These are phyloP conservation scores for Lethenteron camtschaticum DNA, from an alignment of 2,113 vertebrate genomes.

Conservation along the genomic window DNA sequence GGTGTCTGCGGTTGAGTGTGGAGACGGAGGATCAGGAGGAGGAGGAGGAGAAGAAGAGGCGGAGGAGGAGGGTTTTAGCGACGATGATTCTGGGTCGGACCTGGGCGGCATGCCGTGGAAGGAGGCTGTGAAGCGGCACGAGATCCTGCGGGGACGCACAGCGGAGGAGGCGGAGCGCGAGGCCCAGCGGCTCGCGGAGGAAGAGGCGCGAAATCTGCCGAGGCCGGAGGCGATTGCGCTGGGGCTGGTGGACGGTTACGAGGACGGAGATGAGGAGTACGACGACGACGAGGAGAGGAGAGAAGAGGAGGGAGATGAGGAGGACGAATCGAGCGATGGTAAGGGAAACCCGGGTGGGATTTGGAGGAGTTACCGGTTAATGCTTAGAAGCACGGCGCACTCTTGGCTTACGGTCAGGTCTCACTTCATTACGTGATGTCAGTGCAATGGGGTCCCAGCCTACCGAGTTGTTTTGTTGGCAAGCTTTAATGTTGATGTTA, in stretches of 20 bases:
- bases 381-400: too few relatives aligned
- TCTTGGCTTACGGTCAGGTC: too few relatives aligned
- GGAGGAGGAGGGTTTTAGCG: constrained; percentile 15
- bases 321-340: constrained; percentile 60
- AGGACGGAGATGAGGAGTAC: constrained; percentile 16
- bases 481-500: too few relatives aligned
- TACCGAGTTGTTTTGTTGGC: too few relatives aligned
- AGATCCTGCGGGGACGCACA: constrained; percentile 40
- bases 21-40: constrained; percentile 31
- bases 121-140: constrained; percentile 58
- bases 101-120: constrained; percentile 75
- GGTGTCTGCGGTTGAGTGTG: too few relatives aligned
- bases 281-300: constrained; percentile 21
- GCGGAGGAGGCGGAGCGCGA: constrained; percentile 23
- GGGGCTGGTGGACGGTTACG: neutral
- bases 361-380: too few relatives aligned
- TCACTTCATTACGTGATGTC: too few relatives aligned
- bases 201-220: constrained; percentile 9
- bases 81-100: constrained; percentile 32
- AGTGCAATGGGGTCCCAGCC: too few relatives aligned
- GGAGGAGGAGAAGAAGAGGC: constrained; percentile 30
- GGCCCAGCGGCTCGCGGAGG: constrained; percentile 11
- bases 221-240: neutral
- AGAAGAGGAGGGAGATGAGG: constrained; percentile 16
- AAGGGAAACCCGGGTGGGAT: neutral